Evolutionary conservation across 2,797 vertebrate species (phyloP), one percentile per base, ranked within the genome.

Genomic region (Ctenosaura bakeri): DNA sequence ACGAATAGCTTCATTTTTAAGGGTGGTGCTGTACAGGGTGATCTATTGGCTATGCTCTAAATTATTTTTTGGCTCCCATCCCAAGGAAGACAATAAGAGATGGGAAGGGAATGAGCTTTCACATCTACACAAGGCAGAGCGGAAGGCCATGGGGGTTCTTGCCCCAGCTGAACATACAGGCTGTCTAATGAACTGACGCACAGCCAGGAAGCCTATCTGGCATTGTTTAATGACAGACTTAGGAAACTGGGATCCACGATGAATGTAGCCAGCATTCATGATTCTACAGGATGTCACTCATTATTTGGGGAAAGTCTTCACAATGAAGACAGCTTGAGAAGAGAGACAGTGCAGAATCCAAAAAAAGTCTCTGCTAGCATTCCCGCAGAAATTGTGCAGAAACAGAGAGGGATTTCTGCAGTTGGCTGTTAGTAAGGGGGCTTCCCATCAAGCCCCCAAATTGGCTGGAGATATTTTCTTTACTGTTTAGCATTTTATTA

Each of bases 181-280:
- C 16, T 88, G 85, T 71, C 84, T 76, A 52, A 74, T 83, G 66
- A 74, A 6, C 50, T 83, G 87, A 83, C 46, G 59, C 52, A 62
- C 24, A 32, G 52, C 87, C 74, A 42, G 7, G 50, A 82, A 71
- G 22, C n/a, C 56, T 26, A 24, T 73, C 16, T 35, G 29, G 14
- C 18, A 7, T 59, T 59, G 66, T 6, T 83, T 88, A 59, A 74
- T 82, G 69, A 83, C 16, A 88, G 35, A 26, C 66, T 18, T 59
- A 54, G 80, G 35, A 88, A 38, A 35, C 12, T 82, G 46, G 74
- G 79, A 87, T 87, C 76, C n/a, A 10, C 80, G 42, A 22, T 12
- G 52, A 38, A 74, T 26, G 38, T 52, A 83, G 38, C 66, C 26
- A 24, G 14, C 24, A 46, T 88, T 88, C 24, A 59, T 88, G 80